Base-by-base conservation (phyloP, 2,888 invertebrate species). In the Biston stratarius region DNA sequence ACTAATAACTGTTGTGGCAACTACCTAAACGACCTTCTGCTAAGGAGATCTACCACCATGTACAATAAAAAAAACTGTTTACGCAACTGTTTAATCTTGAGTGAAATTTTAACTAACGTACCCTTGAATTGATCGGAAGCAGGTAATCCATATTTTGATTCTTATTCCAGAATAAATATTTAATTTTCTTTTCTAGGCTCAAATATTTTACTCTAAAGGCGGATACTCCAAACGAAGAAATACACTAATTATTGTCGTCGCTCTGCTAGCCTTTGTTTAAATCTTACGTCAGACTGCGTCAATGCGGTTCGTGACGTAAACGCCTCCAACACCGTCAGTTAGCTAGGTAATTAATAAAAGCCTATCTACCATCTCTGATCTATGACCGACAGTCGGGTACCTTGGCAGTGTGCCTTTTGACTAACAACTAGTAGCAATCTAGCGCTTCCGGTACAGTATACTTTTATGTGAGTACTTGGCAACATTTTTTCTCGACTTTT, bases 341-440 rank as follows among this genome's bases (percentile, higher is more conserved):
- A 58, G 53, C 58, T 64, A 69, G 67, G 72, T 51, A 70, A 70
- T 14, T 64, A 67, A 56, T 49, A 34, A 74, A 45, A 5, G 44
- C 64, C 61, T 56, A 61, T 48, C 60, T 62, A 9, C 61, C 14
- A 33, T n/a, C 55, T 48, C 6, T 76, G 72, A 51, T 80, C 81
- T 81, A 49, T 80, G 78, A 44, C 63, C 58, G 48, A 67, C 69
- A 74, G 64, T 61, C 55, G 52, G 64, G 69, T 73, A 73, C 73
- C 74, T 71, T 69, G 72, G 72, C 72, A 70, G 63, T 71, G 67
- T 77, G 82, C 82, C 84, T 88, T 87, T 87, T 84, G 83, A 84
- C 82, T 81, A 75, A 83, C 83, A 80, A 83, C 80, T 77, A 76
- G 78, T 75, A 75, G 76, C 88, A 91, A 92, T 91, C 88, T 88